Evolutionary conservation across 2,113 vertebrate genomes (phyloP).

Genomic region (Lagopus muta): DNA sequence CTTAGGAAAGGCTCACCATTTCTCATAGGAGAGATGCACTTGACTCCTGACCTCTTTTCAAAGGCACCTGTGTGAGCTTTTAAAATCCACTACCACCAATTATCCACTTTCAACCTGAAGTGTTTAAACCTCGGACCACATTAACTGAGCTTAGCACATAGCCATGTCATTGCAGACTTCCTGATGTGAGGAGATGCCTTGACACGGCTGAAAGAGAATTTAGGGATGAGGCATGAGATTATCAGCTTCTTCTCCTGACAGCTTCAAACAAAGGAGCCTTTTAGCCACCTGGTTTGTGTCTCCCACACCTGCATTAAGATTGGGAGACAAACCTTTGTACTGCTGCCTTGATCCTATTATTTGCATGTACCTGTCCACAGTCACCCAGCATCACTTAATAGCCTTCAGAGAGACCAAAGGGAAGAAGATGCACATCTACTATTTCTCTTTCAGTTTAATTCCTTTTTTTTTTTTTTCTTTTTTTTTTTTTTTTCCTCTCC

Average conservation of each 20-base stretch:
- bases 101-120: slow-evolving; percentile 93
- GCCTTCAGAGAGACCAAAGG: slow-evolving; percentile 72
- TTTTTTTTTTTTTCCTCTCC: no score
- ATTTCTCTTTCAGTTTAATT: slow-evolving; percentile 62
- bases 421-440: slow-evolving; percentile 71
- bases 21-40: slow-evolving; percentile 89
- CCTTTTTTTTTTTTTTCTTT: no score
- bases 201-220: slow-evolving; percentile 85
- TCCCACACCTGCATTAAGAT: slow-evolving; percentile 92
- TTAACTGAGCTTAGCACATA: slow-evolving; percentile 85
- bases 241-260: slow-evolving; percentile 89
- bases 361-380: slow-evolving; percentile 80
- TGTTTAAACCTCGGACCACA: slow-evolving; percentile 84
- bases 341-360: slow-evolving; percentile 80
- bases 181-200: slow-evolving; percentile 85
- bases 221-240: slow-evolving; percentile 86
- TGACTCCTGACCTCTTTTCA: slow-evolving; percentile 96
- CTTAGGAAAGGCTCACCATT: slow-evolving; percentile 81
- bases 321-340: slow-evolving; percentile 74
- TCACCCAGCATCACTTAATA: slow-evolving; percentile 73
- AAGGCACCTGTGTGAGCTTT: slow-evolving; percentile 91
- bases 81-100: slow-evolving; percentile 91
- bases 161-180: slow-evolving; percentile 86
- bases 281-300: slow-evolving; percentile 90
- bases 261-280: slow-evolving; percentile 93